Evolutionary conservation across 2,888 invertebrate genomes (phyloP).

Genomic region (Ectemnius continuus): DNA sequence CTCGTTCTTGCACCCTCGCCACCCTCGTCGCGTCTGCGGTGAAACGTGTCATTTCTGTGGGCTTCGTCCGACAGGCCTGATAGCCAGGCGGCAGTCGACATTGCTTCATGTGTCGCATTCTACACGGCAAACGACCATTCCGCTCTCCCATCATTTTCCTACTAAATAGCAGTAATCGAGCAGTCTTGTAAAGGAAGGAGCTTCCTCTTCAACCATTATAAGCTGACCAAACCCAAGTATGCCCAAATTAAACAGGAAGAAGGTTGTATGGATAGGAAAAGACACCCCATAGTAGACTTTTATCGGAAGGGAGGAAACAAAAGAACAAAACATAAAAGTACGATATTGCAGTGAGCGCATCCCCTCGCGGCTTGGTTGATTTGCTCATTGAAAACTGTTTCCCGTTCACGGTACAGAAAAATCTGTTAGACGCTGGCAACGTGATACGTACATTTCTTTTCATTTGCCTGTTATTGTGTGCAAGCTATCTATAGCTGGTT

Average conservation of each 20-base stretch:
- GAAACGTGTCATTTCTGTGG: slow-evolving; percentile 17
- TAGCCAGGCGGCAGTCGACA: too few relatives aligned
- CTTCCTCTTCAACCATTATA: too few relatives aligned
- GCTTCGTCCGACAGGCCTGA: neutral
- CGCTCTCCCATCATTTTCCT: too few relatives aligned
- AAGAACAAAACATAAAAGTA: slow-evolving; percentile 1
- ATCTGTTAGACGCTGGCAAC: slow-evolving; percentile 33
- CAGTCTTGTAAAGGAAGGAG: too few relatives aligned
- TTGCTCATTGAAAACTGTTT: slow-evolving; percentile 52
- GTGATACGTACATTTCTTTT: slow-evolving; percentile 20
- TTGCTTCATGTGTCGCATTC: too few relatives aligned
- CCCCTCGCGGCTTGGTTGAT: slow-evolving; percentile 51
- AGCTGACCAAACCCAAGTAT: too few relatives aligned
- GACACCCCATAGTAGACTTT: slow-evolving; percentile 28
- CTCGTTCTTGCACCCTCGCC: slow-evolving; percentile 18
- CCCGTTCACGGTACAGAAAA: slow-evolving; percentile 45
- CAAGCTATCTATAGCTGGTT: too few relatives aligned
- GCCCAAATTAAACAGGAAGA: too few relatives aligned
- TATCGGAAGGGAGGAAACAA: slow-evolving; percentile 13
- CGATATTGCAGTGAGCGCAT: slow-evolving; percentile 9
- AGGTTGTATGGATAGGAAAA: neutral
- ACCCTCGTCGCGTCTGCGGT: slow-evolving; percentile 33
- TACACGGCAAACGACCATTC: too few relatives aligned
- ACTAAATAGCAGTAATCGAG: too few relatives aligned
- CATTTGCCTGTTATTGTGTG: slow-evolving; percentile 3